phyloP scores from a whole-genome alignment of 2,113 vertebrate species.

The Alligator mississippiensis region DNA sequence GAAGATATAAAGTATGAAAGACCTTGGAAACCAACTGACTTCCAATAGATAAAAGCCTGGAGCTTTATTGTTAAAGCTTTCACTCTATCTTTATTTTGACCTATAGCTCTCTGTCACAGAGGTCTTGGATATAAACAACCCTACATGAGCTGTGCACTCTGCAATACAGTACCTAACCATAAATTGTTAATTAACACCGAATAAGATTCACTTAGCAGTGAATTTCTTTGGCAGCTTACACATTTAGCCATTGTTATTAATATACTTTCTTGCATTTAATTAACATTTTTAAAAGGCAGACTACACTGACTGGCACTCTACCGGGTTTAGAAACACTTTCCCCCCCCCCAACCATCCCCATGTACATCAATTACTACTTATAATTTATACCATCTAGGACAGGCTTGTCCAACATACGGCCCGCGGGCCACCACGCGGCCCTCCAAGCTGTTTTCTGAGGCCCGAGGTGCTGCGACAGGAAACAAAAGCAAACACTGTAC shows the following conservation, averaged over 20 bases:
- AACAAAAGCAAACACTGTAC: no score
- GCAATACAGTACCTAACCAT: neutral
- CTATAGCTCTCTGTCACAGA: accelerated
- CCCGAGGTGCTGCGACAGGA: no score
- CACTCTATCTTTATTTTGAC: neutral
- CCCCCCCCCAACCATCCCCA: neutral
- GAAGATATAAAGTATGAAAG: neutral
- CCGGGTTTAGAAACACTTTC: neutral
- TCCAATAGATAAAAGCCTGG: neutral
- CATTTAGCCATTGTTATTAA: neutral
- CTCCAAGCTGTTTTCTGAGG: no score
- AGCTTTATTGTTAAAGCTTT: neutral
- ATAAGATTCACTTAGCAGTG: neutral
- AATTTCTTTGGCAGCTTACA: neutral
- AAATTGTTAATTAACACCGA: accelerated
- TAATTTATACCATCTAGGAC: neutral
- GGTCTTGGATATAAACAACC: neutral
- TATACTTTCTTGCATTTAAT: neutral
- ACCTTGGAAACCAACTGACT: neutral
- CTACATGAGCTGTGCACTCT: neutral
- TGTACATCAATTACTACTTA: accelerated
- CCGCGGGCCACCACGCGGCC: no score
- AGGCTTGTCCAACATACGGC: no score
- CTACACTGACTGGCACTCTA: neutral
- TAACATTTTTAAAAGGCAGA: neutral